Evolutionary conservation across 2,113 vertebrate genomes (phyloP).

Genomic region (Lota lota): DNA sequence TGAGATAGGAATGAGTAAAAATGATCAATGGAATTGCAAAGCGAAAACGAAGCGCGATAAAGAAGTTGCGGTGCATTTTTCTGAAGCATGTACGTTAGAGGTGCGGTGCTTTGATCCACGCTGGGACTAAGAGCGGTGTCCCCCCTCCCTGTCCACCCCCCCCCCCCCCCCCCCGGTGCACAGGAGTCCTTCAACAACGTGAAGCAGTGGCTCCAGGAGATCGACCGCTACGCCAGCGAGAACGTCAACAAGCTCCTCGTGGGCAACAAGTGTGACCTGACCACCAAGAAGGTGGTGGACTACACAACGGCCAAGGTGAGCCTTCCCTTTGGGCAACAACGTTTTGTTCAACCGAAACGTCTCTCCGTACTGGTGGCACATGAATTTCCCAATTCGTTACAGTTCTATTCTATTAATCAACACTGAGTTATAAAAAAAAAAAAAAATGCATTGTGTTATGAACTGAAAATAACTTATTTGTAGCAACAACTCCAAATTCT

Average conservation of each 20-base stretch:
- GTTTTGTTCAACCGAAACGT: no score
- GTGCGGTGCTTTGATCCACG: neutral
- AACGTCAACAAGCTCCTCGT: conserved; percentile 98
- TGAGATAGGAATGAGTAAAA: no score
- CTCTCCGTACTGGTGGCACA: no score
- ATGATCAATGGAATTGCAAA: no score
- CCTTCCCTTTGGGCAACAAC: no score
- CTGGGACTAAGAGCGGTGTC: neutral
- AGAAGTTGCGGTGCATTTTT: neutral
- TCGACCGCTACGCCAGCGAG: conserved; percentile 97
- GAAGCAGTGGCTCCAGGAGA: conserved; percentile 99
- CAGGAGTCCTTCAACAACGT: conserved; percentile 98
- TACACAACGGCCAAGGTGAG: conserved; percentile 94
- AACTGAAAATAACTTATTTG: no score
- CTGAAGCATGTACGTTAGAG: neutral
- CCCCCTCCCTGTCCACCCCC: neutral
- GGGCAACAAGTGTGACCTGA: conserved; percentile 97
- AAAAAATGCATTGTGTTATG: no score
- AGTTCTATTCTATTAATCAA: no score
- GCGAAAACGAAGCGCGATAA: neutral
- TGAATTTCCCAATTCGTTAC: no score
- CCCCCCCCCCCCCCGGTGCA: neutral
- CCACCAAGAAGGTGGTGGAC: conserved; percentile 96
- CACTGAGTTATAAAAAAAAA: no score
- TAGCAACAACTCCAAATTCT: no score